Conservation (phyloP, 2,797 vertebrate genomes). For the Knipowitschia caucasica region DNA sequence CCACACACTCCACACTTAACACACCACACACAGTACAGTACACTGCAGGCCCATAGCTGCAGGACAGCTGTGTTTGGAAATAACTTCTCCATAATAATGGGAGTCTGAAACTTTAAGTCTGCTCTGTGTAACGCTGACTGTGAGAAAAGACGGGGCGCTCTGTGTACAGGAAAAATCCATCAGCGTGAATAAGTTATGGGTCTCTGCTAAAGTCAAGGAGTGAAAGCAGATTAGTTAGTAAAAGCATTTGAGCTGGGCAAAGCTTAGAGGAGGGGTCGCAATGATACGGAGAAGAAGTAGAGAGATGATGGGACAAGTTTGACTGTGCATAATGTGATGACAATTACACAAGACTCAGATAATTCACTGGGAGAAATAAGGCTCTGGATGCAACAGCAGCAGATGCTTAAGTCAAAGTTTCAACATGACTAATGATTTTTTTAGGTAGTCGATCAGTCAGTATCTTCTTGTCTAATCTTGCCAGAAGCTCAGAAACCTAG, state of each 20-base stretch:
- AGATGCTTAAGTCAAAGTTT: constrained; percentile 14
- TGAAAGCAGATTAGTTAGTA: constrained; percentile 56
- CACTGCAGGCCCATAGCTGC: constrained; percentile 3
- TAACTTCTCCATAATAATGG: background rate
- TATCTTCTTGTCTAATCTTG: too few species aligned
- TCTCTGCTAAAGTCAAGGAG: constrained; percentile 59
- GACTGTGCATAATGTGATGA: background rate
- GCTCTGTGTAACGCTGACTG: constrained; percentile 55
- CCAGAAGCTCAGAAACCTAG: too few species aligned
- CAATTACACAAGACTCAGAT: constrained; percentile 6
- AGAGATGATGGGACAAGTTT: background rate
- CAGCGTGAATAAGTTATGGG: constrained; percentile 80
- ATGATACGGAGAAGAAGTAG: constrained; percentile 25
- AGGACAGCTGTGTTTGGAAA: constrained; percentile 17
- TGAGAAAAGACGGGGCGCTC: constrained; percentile 39
- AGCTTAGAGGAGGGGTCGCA: constrained; percentile 52
- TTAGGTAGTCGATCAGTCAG: background rate
- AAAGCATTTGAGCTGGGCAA: constrained; percentile 61
- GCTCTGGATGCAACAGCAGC: background rate
- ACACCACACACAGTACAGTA: too few species aligned
- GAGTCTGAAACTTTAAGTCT: constrained; percentile 21
- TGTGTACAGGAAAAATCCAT: constrained; percentile 77
- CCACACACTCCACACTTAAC: too few species aligned
- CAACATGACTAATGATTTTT: constrained; percentile 6
- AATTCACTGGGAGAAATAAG: constrained; percentile 22